Evolutionary conservation across 1,140 invertebrate species (phyloP).

Genomic region (Chionoecetes opilio): DNA sequence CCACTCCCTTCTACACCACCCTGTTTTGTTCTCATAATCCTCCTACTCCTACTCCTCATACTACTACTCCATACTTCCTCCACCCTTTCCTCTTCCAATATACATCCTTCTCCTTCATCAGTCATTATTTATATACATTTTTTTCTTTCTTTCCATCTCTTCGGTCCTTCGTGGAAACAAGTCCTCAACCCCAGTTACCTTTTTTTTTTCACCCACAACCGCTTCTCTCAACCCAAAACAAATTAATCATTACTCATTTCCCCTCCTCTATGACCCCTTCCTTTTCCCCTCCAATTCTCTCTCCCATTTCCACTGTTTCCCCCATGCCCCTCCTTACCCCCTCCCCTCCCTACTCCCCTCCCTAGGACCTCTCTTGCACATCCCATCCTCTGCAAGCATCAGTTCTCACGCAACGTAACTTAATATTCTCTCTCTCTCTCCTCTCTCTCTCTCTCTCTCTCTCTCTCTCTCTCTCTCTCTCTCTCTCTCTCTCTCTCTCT

Average conservation of each 20-base stretch:
- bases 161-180: too few relatives aligned
- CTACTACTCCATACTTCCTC: not conserved
- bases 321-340: not conserved
- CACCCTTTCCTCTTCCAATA: not conserved
- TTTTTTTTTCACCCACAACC: not conserved
- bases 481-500: conserved; percentile 18
- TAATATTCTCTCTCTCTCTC: conserved; percentile 2
- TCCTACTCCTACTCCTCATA: conserved; percentile 34
- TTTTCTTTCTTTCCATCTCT: not conserved
- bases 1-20: conserved; percentile 46
- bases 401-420: conserved; percentile 14
- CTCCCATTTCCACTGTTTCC: not conserved
- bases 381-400: conserved; percentile 15
- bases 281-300: not conserved
- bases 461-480: conserved; percentile 16
- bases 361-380: not conserved
- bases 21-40: conserved; percentile 56
- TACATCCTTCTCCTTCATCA: not conserved
- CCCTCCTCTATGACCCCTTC: not conserved
- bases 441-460: not conserved
- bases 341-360: not conserved
- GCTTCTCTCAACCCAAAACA: not conserved
- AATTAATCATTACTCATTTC: not conserved
- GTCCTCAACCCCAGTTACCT: not conserved
- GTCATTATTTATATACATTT: not conserved